phyloP scores from a whole-genome alignment of 2,797 vertebrate genomes.

The Argyrosomus regius region DNA sequence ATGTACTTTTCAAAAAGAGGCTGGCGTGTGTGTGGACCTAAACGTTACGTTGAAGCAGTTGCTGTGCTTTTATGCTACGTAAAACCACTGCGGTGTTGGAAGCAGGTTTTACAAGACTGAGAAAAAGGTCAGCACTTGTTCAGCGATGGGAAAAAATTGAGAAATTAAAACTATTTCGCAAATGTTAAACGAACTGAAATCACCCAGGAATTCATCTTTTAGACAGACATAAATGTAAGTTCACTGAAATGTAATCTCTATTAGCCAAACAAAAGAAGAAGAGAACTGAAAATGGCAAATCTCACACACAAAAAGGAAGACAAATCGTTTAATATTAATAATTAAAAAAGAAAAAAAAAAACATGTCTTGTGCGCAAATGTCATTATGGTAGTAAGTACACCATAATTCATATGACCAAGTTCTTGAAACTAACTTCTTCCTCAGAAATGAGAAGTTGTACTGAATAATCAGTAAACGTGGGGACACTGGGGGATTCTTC shows the following conservation, averaged over 20 bases:
- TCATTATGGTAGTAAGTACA: conserved; percentile 37
- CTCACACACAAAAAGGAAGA: conserved; percentile 74
- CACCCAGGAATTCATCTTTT: background rate
- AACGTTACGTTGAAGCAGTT: background rate
- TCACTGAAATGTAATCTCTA: conserved; percentile 29
- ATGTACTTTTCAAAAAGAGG: conserved; percentile 10
- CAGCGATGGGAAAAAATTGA: conserved; percentile 48
- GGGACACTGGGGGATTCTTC: conserved; percentile 23
- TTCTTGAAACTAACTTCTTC: conserved; percentile 37
- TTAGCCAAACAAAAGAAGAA: conserved; percentile 13
- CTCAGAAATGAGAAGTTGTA: conserved; percentile 38
- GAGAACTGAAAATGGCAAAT: conserved; percentile 40
- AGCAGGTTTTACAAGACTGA: conserved; percentile 27
- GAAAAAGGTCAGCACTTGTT: conserved; percentile 39
- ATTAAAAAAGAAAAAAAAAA: conserved; percentile 28
- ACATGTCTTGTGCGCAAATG: conserved; percentile 34
- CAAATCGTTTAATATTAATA: conserved; percentile 42
- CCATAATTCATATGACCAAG: conserved; percentile 31
- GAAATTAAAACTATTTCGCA: conserved; percentile 46
- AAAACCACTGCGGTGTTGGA: conserved; percentile 17
- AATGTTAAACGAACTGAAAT: conserved; percentile 26
- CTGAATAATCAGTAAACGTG: conserved; percentile 20
- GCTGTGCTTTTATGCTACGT: background rate
- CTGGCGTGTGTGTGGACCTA: conserved; percentile 2
- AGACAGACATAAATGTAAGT: conserved; percentile 38